Conservation (phyloP, 2,888 invertebrate species). For the Hemicrepidius hirtus region DNA sequence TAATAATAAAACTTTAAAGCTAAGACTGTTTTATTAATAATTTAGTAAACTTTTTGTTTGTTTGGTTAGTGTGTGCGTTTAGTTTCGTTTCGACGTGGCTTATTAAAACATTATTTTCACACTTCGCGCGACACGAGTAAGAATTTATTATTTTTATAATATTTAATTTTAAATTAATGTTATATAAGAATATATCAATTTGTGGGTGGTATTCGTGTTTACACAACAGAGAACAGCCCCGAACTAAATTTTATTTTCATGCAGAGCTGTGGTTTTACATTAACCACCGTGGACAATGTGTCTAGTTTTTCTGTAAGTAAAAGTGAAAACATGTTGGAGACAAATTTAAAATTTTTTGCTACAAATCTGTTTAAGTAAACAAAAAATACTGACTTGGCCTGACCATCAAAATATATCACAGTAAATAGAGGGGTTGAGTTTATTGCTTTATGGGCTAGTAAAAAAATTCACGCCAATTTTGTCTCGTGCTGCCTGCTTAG, state of each 20-base stretch:
- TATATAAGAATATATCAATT: neutral
- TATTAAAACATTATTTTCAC: conserved; percentile 3
- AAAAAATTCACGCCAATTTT: conserved; percentile 54
- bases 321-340: conserved; percentile 42
- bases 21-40: conserved; percentile 53
- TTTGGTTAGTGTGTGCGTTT: conserved; percentile 49
- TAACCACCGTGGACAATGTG: conserved; percentile 41
- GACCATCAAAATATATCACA: neutral
- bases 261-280: conserved; percentile 48
- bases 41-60: conserved; percentile 42
- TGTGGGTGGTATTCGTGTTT: conserved; percentile 19
- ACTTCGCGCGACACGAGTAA: conserved; percentile 35
- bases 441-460: conserved; percentile 56
- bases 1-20: conserved; percentile 59
- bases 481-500: conserved; percentile 28
- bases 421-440: conserved; percentile 51
- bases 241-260: conserved; percentile 46
- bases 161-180: conserved; percentile 18
- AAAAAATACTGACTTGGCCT: conserved; percentile 5
- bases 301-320: conserved; percentile 32
- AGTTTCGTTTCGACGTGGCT: conserved; percentile 34
- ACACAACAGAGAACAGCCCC: conserved; percentile 36
- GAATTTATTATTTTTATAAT: conserved; percentile 36
- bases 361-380: neutral
- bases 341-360: conserved; percentile 38